Evolutionary conservation across 2,888 invertebrate genomes (phyloP).

Genomic region (Chromoteleia sp.): DNA sequence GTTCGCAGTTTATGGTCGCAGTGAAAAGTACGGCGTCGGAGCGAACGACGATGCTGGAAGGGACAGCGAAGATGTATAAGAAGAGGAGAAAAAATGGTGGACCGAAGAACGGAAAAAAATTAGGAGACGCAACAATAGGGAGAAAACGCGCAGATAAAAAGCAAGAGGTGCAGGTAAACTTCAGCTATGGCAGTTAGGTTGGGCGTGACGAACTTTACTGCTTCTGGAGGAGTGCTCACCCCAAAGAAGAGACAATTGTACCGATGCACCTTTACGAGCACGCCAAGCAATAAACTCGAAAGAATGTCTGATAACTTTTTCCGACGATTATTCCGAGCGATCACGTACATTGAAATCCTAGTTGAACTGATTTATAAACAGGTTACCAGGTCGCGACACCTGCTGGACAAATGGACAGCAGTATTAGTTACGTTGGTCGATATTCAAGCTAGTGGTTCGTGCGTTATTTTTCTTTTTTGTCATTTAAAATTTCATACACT

Average conservation of each 20-base stretch:
- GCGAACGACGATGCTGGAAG: neutral
- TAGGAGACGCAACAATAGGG: constrained; percentile 44
- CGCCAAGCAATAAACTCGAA: constrained; percentile 48
- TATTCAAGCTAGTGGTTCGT: too few species aligned
- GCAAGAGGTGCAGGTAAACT: constrained; percentile 20
- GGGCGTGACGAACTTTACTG: constrained; percentile 59
- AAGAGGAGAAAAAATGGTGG: neutral
- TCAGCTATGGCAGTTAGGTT: constrained; percentile 24
- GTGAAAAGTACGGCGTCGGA: constrained; percentile 41
- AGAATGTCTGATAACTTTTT: constrained; percentile 46
- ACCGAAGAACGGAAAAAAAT: neutral
- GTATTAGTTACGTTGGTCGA: constrained; percentile 71
- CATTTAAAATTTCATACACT: too few species aligned
- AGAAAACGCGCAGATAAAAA: constrained; percentile 34
- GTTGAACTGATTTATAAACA: constrained; percentile 37
- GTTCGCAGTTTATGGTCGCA: constrained; percentile 40
- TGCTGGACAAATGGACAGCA: constrained; percentile 61
- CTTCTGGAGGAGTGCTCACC: constrained; percentile 38
- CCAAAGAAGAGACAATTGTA: constrained; percentile 58
- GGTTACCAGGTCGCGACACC: constrained; percentile 32
- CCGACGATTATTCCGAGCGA: constrained; percentile 40
- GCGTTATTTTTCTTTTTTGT: too few species aligned
- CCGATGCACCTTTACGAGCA: constrained; percentile 57
- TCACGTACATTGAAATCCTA: constrained; percentile 31
- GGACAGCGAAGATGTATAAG: neutral